Base-by-base conservation (phyloP, 2,113 vertebrate genomes). In the Tichodroma muraria region DNA sequence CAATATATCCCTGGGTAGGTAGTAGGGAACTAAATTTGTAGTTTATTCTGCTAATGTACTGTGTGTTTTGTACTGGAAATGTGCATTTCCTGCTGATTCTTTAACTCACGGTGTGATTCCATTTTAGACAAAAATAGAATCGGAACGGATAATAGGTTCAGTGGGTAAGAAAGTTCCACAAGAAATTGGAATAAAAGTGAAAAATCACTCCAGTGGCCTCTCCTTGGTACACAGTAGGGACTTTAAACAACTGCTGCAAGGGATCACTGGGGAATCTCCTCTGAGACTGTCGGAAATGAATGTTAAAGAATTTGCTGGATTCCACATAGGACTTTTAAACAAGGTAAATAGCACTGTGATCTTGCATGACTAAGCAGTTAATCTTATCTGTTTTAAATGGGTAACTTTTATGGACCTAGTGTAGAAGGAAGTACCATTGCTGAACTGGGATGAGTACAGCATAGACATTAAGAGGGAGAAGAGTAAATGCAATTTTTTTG, bases 161-260 rank as follows among this genome's bases (percentile, higher is more conserved):
- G 98, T 99, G 95, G 98, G 98, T 95, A 99, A 98, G 98, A 99
- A 98, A 97, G 97, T 98, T 89, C 98, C 98, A 66, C 98, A 98
- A 96, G 98, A 99, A 96, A 97, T 96, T 45, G 98, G 98, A 96
- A 98, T 98, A 95, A 98, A 96, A 97, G 96, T 98, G 89, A 99
- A 99, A 98, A 99, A 98, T 97, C 98, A 99, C 96, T 98, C 98
- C 88, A 98, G 95, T 95, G 97, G 94, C 45, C 94, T 98, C 85
- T 98, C 97, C 66, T 96, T 98, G 96, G 97, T 97, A 65, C 97
- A 98, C 91, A 98, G 97, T 94, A 96, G 96, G 90, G 98, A 98
- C 93, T 98, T 98, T 97, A 98, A 98, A 82, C 98, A 98, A 90
- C 97, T 98, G 42, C 98, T 98, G 83, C 98, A 98, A 97, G 98